These are phyloP conservation scores for Borostomias antarcticus DNA, from an alignment of 2,797 vertebrate genomes.

Conservation along the genomic window DNA sequence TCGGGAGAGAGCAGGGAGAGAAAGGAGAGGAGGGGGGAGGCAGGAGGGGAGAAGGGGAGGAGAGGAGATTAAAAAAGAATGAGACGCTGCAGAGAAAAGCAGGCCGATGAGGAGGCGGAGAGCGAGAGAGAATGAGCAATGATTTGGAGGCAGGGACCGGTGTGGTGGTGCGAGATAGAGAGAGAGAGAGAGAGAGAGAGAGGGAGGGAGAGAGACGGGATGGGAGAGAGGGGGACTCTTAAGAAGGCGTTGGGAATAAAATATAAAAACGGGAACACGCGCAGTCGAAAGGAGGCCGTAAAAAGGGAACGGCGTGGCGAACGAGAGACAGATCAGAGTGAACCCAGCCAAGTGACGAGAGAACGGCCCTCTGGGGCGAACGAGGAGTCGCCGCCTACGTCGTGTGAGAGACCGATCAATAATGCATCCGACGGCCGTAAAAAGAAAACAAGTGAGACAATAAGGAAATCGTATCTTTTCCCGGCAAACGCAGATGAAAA, in stretches of 20 bases:
- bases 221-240: constrained; percentile 22
- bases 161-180: neutral
- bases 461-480: constrained; percentile 56
- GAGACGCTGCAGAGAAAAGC: too few relatives aligned
- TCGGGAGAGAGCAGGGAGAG: constrained; percentile 32
- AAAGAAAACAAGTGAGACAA: constrained; percentile 67
- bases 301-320: neutral
- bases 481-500: constrained; percentile 67
- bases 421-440: constrained; percentile 73
- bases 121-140: neutral
- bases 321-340: neutral
- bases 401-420: constrained; percentile 75
- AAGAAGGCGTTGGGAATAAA: too few relatives aligned
- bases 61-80: too few relatives aligned
- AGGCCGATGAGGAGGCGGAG: too few relatives aligned
- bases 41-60: neutral
- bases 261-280: too few relatives aligned
- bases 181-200: neutral
- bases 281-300: too few relatives aligned
- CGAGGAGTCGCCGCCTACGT: constrained; percentile 62
- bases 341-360: constrained; percentile 33
- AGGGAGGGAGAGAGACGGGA: neutral
- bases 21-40: neutral
- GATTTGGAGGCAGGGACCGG: neutral
- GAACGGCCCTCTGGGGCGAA: constrained; percentile 49